Conservation (phyloP, 2,797 vertebrate genomes). For the Aphelocoma californica region DNA sequence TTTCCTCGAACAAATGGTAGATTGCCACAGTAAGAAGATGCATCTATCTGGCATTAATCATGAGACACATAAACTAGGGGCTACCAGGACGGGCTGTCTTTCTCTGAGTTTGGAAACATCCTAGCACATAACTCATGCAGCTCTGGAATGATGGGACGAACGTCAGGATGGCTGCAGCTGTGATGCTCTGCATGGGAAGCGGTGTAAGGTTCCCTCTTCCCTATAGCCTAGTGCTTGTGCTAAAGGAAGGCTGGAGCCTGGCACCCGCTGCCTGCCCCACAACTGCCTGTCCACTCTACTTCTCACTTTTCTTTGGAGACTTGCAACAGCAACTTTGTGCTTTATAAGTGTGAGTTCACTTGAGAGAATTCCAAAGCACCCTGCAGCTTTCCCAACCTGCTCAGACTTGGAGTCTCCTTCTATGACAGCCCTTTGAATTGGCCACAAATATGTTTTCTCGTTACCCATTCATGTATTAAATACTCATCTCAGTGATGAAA, state of each 20-base stretch:
- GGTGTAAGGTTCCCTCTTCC: not conserved
- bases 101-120: not conserved
- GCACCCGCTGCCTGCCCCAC: accelerated
- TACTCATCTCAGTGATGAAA: slow-evolving; percentile 42
- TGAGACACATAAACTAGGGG: not conserved
- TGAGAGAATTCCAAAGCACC: slow-evolving; percentile 32
- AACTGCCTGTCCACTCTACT: not conserved
- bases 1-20: not conserved
- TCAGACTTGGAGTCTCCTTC: slow-evolving; percentile 53
- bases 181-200: not conserved
- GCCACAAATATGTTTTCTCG: slow-evolving; percentile 36
- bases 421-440: slow-evolving; percentile 57
- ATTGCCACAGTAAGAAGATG: not conserved
- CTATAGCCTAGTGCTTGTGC: not conserved
- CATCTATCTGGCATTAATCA: too few species aligned
- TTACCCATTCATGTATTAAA: slow-evolving; percentile 60
- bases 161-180: not conserved
- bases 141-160: not conserved
- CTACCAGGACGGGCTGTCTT: accelerated
- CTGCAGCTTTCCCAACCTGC: slow-evolving; percentile 28
- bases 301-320: not conserved
- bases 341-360: not conserved
- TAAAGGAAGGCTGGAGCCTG: not conserved
- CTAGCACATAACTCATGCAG: not conserved
- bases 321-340: not conserved